Conservation (phyloP, 2,797 vertebrate genomes). For the Acestrorhynchus altus region DNA sequence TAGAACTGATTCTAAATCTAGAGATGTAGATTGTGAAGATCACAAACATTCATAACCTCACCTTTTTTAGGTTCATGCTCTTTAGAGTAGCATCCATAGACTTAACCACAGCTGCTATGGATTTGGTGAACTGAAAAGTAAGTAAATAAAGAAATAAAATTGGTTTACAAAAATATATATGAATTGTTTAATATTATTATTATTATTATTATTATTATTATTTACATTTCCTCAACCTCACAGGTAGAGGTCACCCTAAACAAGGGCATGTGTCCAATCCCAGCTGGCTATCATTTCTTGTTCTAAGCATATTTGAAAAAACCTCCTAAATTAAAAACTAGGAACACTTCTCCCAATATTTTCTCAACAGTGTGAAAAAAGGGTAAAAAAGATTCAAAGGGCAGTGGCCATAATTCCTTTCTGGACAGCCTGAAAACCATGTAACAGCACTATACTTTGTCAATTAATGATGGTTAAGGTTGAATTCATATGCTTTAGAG, state of each 20-base stretch:
- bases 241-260: constrained; percentile 52
- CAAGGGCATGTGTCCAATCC: constrained; percentile 7
- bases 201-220: no score
- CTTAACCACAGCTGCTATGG: constrained; percentile 96
- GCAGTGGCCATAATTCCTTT: constrained; percentile 87
- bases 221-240: constrained; percentile 17
- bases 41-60: constrained; percentile 61
- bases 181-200: not conserved
- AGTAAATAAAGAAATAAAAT: constrained; percentile 22
- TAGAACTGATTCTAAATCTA: no score
- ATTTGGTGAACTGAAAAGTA: constrained; percentile 88
- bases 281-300: not conserved
- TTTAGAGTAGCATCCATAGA: constrained; percentile 92
- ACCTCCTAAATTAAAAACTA: not conserved
- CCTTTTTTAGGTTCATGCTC: constrained; percentile 97
- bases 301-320: not conserved
- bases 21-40: no score
- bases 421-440: constrained; percentile 85
- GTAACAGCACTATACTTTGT: not conserved
- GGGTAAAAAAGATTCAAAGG: not conserved
- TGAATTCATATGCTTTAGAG: not conserved
- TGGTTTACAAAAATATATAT: not conserved
- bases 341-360: not conserved
- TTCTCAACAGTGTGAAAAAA: not conserved
- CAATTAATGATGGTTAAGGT: not conserved